Percentiles rank a stretch among this genome's conserved stretches.
Evolutionary conservation across 2,888 invertebrate species (phyloP).

Genomic region (Drepana falcataria): DNA sequence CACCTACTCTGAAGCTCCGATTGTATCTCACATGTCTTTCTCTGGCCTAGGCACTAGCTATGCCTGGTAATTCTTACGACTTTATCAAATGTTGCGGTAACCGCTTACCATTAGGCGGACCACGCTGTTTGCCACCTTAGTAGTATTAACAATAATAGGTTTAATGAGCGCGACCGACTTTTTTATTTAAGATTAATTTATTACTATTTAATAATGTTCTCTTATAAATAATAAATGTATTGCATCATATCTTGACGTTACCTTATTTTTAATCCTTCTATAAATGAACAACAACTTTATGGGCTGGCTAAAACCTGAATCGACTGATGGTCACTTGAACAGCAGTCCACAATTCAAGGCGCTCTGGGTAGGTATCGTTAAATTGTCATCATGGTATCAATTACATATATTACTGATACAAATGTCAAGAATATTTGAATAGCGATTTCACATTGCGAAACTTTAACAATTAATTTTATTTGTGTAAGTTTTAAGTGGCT

Average conservation of each 20-base stretch:
- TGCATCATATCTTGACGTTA: background rate
- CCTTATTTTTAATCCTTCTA: background rate
- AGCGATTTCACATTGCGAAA: background rate
- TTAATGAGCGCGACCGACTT: constrained; percentile 41
- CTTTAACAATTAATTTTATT: no score
- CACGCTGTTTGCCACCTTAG: no score
- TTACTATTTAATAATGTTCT: constrained; percentile 3
- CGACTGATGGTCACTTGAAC: background rate
- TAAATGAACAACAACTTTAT: constrained; percentile 8
- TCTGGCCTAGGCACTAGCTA: constrained; percentile 35
- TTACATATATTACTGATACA: background rate
- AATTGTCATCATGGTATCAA: background rate
- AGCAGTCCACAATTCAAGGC: background rate
- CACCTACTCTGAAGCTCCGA: constrained; percentile 33
- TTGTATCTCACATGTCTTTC: constrained; percentile 40
- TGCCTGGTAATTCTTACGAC: constrained; percentile 36
- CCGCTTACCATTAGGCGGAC: no score
- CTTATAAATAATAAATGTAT: background rate
- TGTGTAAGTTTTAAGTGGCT: no score
- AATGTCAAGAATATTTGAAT: background rate
- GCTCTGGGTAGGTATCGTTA: background rate
- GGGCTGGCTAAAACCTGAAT: background rate
- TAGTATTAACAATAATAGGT: no score
- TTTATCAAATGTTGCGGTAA: no score
- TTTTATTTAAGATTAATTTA: constrained; percentile 18